A percentile compares a stretch with the other conserved stretches of the same genome.
Conservation (phyloP, 2,888 invertebrate genomes). For the Panopea generosa region DNA sequence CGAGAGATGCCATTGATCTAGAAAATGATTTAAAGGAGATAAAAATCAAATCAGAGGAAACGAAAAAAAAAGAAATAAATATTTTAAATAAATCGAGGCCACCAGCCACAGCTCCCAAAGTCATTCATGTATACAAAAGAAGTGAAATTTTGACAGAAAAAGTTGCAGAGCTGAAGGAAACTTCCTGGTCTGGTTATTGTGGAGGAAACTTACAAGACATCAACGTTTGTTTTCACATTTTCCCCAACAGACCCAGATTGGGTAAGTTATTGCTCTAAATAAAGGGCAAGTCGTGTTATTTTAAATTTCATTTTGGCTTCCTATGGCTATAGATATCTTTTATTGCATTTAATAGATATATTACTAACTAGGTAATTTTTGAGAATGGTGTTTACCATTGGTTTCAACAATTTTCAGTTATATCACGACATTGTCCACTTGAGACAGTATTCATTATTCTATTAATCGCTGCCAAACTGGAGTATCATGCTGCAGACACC, state of each 20-base stretch:
- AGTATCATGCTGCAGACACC: no score
- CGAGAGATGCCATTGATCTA: slow-evolving; percentile 5
- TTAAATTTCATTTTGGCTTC: no score
- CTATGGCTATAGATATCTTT: no score
- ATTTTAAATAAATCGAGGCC: not conserved
- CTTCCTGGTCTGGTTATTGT: slow-evolving; percentile 60
- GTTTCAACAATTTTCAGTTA: no score
- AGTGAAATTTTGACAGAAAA: slow-evolving; percentile 63
- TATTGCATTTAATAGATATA: no score
- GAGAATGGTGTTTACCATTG: no score
- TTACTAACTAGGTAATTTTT: no score
- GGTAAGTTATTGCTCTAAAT: slow-evolving; percentile 68
- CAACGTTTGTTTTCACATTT: slow-evolving; percentile 68
- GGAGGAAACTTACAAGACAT: slow-evolving; percentile 60
- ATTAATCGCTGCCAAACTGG: no score
- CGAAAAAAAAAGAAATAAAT: not conserved
- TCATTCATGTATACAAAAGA: slow-evolving; percentile 48
- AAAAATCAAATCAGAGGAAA: not conserved
- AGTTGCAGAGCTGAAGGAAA: slow-evolving; percentile 66
- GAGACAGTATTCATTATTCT: no score
- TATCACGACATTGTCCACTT: no score
- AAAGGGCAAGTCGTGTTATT: no score
- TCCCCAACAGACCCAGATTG: slow-evolving; percentile 82
- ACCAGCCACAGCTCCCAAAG: slow-evolving; percentile 20
- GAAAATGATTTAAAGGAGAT: not conserved